These are phyloP conservation scores for Pagrus major DNA, from an alignment of 2,113 vertebrate genomes.

Conservation along the genomic window DNA sequence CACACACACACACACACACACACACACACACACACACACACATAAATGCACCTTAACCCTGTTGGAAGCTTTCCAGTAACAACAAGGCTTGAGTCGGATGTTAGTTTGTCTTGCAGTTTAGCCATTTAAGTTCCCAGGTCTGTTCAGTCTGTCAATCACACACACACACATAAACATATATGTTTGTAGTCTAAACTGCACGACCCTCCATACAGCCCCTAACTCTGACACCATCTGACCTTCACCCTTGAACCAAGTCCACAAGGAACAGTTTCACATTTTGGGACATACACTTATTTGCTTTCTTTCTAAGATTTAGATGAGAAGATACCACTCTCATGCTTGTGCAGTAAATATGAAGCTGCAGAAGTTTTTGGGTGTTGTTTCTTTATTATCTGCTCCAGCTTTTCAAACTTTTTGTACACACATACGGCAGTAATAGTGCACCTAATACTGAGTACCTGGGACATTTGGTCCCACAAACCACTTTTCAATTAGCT, in stretches of 20 bases:
- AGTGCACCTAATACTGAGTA: too few relatives aligned
- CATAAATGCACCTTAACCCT: conserved; percentile 10
- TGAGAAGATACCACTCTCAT: neutral
- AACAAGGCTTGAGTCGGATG: conserved; percentile 31
- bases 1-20: conserved; percentile 9
- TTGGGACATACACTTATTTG: conserved; percentile 2
- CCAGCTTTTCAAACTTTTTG: too few relatives aligned
- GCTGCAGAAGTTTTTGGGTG: too few relatives aligned
- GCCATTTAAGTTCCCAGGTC: conserved; percentile 47
- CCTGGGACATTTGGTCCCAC: too few relatives aligned
- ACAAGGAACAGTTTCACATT: neutral
- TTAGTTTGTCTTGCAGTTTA: conserved; percentile 59
- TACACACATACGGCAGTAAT: too few relatives aligned
- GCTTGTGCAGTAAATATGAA: neutral
- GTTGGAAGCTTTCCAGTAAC: conserved; percentile 35
- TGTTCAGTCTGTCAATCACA: conserved; percentile 19
- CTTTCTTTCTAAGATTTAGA: neutral
- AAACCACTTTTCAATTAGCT: too few relatives aligned
- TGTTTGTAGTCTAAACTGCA: conserved; percentile 8
- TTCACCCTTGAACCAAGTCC: neutral
- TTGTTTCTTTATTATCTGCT: too few relatives aligned
- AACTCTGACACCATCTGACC: neutral
- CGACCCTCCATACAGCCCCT: neutral
- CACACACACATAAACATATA: conserved; percentile 26
- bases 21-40: conserved; percentile 40